Evolutionary conservation across 2,888 invertebrate species (phyloP).

Genomic region (Trissolcus japonicus): DNA sequence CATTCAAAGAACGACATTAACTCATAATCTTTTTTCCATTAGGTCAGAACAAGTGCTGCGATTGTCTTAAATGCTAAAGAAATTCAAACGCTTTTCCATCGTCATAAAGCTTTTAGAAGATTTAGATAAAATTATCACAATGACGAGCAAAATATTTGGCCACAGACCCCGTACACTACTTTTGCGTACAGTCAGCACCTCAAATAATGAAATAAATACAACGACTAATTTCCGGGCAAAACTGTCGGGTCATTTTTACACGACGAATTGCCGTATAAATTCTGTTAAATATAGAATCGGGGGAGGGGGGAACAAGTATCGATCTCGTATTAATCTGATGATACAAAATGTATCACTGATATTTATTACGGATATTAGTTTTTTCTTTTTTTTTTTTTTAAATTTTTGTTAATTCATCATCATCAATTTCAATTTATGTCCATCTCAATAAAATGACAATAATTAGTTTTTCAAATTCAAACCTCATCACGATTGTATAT

Average conservation of each 20-base stretch:
- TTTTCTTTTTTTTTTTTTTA: neutral
- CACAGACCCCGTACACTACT: constrained; percentile 11
- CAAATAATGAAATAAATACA: neutral
- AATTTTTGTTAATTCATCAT: neutral
- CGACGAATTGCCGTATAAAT: neutral
- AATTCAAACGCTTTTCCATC: constrained; percentile 15
- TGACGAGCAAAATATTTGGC: constrained; percentile 27
- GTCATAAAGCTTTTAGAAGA: constrained; percentile 22
- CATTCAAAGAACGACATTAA: constrained; percentile 8
- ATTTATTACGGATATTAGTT: too few species aligned
- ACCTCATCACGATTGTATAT: too few species aligned
- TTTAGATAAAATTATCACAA: constrained; percentile 27
- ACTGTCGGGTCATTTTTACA: neutral
- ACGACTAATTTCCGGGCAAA: neutral
- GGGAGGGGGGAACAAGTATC: too few species aligned
- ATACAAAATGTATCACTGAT: too few species aligned
- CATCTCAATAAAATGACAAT: too few species aligned
- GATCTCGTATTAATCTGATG: too few species aligned
- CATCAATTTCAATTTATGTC: too few species aligned
- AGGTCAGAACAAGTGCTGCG: constrained; percentile 19
- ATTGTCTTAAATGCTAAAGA: constrained; percentile 23
- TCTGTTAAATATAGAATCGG: neutral
- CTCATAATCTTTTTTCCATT: constrained; percentile 22
- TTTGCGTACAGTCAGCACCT: neutral
- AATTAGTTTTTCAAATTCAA: too few species aligned